These are phyloP conservation scores for Spisula subtruncata DNA, from an alignment of 2,888 invertebrate species.

Conservation along the genomic window DNA sequence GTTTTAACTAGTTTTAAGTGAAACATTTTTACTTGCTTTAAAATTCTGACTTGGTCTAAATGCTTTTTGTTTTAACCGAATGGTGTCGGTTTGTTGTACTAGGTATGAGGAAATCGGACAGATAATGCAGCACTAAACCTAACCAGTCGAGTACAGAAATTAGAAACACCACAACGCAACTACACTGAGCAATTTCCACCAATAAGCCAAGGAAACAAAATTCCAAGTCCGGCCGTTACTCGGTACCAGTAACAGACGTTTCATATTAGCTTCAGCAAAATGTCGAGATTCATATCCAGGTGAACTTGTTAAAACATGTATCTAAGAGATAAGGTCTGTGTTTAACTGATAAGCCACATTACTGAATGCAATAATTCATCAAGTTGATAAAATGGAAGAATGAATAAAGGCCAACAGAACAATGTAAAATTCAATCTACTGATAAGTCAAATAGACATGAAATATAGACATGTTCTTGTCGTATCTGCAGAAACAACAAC, in stretches of 20 bases:
- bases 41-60: too few species aligned
- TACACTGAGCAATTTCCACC: too few species aligned
- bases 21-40: too few species aligned
- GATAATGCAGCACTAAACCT: too few species aligned
- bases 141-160: too few species aligned
- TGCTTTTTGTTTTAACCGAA: too few species aligned
- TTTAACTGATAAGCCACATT: not conserved
- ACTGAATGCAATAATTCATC: constrained; percentile 1
- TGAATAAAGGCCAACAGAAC: not conserved
- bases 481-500: not conserved
- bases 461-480: not conserved
- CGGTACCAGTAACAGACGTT: not conserved
- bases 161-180: too few species aligned
- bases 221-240: not conserved
- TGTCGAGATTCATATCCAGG: not conserved
- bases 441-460: not conserved
- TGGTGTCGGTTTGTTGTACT: not conserved
- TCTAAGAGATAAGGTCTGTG: not conserved
- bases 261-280: not conserved
- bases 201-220: too few species aligned
- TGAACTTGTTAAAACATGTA: not conserved
- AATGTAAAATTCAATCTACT: constrained; percentile 4
- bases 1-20: too few species aligned
- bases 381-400: constrained; percentile 13
- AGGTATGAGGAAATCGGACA: too few species aligned